Base-by-base conservation (phyloP, 2,888 invertebrate species). In the Autographa gamma region DNA sequence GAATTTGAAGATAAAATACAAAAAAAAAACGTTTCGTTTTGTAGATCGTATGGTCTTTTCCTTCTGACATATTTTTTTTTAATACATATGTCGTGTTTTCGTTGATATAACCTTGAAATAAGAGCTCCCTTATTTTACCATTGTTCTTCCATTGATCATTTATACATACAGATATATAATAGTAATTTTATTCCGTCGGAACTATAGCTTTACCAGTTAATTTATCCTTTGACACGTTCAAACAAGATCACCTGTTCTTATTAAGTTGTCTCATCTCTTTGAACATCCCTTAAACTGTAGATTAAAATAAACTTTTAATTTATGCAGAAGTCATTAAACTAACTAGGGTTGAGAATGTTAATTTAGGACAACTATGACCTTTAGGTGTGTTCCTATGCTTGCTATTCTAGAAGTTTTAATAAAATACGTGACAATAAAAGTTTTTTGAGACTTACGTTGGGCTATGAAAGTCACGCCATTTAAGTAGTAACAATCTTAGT, bases 361-460 rank as follows among this genome's bases (percentile, higher is more conserved):
- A 72, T 68, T 60, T 61, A 73, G 66, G 34, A 63, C 61, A 71
- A 78, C 52, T 74, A 41, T 54, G 59, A 71, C 52, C 63, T 70
- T 63, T 54, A 38, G n/a, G 38, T 32, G 5, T 52, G 31, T 56
- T 71, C 60, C 13, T 64, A 34, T 61, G 32, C 59, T 66, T 60
- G 32, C 41, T 71, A 72, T 71, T 77, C 70, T 62, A 72, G 48
- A 79, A 79, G 74, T 81, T 86, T 85, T 81, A 80, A 82, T 82
- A 85, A 87, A 85, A 84, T 86, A 86, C 88, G 88, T 86, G 88
- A 85, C 86, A 72, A 63, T 72, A 77, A 77, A 81, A 84, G 48
- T 81, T 78, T 71, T 61, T 76, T 60, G 76, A 75, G 77, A 73
- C 67, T 82, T 74, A 68, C 2, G 41, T 52, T 56, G 43, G 52